Evolutionary conservation across 2,797 vertebrate species (phyloP).

Genomic region (Cygnus olor): DNA sequence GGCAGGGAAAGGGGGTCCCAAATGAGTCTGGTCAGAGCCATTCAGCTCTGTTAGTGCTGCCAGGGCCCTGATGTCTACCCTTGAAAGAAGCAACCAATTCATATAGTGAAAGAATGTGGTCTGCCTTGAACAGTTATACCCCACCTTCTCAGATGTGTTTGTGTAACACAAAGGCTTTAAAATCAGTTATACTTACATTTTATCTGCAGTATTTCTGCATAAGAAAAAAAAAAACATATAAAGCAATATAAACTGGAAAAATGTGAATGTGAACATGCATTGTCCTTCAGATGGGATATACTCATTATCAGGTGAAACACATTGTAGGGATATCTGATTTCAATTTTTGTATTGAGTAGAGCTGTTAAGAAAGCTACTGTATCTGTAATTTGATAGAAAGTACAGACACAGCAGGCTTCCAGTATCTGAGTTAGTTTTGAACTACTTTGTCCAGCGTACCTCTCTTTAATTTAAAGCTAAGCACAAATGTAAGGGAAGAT

Average conservation of each 20-base stretch:
- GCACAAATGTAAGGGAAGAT: neutral
- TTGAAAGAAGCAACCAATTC: neutral
- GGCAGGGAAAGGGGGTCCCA: neutral
- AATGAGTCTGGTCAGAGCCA: accelerated
- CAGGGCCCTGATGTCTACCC: neutral
- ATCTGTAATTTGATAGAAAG: slow-evolving; percentile 20
- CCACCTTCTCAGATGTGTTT: neutral
- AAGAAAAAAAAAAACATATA: neutral
- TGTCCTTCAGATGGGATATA: neutral
- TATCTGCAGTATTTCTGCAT: neutral
- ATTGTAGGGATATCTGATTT: slow-evolving; percentile 29
- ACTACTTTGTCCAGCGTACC: neutral
- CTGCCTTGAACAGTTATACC: neutral
- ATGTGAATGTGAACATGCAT: neutral
- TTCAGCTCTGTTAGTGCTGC: neutral
- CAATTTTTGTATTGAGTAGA: neutral
- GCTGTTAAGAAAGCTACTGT: slow-evolving; percentile 40
- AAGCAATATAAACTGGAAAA: neutral
- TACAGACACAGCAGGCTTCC: neutral
- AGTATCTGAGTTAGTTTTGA: slow-evolving; percentile 3
- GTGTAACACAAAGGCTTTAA: neutral
- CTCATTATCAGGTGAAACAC: slow-evolving; percentile 39
- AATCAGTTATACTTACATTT: neutral
- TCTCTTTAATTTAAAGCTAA: slow-evolving; percentile 27
- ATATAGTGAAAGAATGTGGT: neutral